phyloP scores from a whole-genome alignment of 2,888 invertebrate species.

The Eustalomyia histrio region DNA sequence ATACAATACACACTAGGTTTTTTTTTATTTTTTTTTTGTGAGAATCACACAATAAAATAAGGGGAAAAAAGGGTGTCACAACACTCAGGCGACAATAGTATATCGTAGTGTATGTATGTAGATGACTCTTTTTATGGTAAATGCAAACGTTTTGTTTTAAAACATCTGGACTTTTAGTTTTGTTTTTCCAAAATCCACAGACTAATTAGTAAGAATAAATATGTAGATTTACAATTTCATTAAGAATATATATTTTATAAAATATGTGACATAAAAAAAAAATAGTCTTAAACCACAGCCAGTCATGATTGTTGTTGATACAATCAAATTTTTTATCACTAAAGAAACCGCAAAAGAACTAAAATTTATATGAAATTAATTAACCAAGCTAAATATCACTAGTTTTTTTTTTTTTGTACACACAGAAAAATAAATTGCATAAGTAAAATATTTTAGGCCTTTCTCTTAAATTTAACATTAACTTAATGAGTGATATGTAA shows the following conservation, averaged over 20 bases:
- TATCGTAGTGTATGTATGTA: neutral
- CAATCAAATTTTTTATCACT: neutral
- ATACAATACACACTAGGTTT: conserved; percentile 1
- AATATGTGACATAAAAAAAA: neutral
- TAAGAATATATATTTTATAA: neutral
- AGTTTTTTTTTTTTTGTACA: neutral
- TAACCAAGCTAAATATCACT: neutral
- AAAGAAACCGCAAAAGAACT: neutral
- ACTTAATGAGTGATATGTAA: too few relatives aligned
- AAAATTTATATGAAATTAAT: conserved; percentile 8
- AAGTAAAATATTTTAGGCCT: neutral
- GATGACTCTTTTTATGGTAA: neutral
- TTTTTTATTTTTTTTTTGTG: too few relatives aligned
- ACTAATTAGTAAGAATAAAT: conserved; percentile 14
- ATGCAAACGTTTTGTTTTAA: conserved; percentile 9
- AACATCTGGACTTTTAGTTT: conserved; percentile 38
- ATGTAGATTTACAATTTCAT: conserved; percentile 39
- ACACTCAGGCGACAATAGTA: conserved; percentile 18
- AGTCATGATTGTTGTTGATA: neutral
- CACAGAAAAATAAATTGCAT: neutral
- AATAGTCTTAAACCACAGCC: neutral
- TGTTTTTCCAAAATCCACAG: conserved; percentile 16
- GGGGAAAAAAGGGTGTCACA: conserved; percentile 22
- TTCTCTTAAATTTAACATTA: too few relatives aligned
- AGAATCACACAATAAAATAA: conserved; percentile 5